Evolutionary conservation across 2,797 vertebrate genomes (phyloP).

Genomic region (Sebastes itinus): DNA sequence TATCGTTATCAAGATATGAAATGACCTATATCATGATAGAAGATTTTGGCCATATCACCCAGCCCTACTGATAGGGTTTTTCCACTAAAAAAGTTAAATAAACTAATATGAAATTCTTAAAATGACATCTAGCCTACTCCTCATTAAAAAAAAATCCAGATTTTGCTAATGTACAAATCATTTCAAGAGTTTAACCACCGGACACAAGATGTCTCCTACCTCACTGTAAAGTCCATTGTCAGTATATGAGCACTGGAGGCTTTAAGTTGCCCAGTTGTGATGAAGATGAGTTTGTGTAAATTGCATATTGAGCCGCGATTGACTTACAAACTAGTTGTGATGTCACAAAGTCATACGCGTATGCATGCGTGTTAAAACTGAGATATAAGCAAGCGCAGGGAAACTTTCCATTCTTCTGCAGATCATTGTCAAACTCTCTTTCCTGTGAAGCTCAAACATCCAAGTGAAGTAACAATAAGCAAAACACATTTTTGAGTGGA

Average conservation of each 20-base stretch:
- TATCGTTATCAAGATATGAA: no score
- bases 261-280: neutral
- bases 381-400: neutral
- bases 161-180: neutral
- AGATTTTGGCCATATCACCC: no score
- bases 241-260: neutral
- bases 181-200: neutral
- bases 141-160: neutral
- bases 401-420: neutral
- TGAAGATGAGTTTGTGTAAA: neutral
- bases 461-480: neutral
- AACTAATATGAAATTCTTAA: no score
- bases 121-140: no score
- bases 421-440: neutral
- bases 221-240: neutral
- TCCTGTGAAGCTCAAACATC: neutral
- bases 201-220: neutral
- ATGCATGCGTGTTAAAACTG: neutral
- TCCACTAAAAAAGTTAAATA: neutral
- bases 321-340: neutral
- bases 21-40: no score
- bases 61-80: no score
- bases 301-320: neutral
- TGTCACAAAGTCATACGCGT: neutral
- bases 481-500: neutral